Base-by-base conservation (phyloP, 2,888 invertebrate species). In the Conomelus anceps region DNA sequence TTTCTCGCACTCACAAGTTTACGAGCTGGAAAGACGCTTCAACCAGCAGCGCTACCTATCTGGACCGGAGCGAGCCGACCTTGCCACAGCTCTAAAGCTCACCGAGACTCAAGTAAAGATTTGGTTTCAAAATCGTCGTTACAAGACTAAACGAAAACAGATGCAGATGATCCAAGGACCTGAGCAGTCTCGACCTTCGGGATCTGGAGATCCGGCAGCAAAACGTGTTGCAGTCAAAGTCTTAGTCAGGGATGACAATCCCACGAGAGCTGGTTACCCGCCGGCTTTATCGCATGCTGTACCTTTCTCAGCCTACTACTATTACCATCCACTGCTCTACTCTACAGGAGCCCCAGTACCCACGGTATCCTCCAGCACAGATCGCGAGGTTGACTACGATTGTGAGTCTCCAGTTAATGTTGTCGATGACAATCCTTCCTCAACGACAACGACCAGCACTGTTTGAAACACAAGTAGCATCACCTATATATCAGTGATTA, bases 121-220 rank as follows among this genome's bases (percentile, higher is more conserved):
- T 93, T 99, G 99, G 99, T 99, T 99, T 95, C 99, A 99, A 95
- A 99, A 99, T 94, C 99, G 99, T 94, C 97, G 99, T 92, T 99
- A 99, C 95, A 99, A 99, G 94, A 98, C 98, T 94, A 99, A 99
- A 23, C 24, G 86, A n/a, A 86, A 86, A 29, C 63, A 63, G 63
- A 63, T 63, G 63, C 63, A 63, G 63, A 20, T 63, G 63, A 63
- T 63, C 63, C 63, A 63, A n/a, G 63, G 63, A 1, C 63, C 63
- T 20, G 63, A 63, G 3, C 63, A 20, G 63, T n/a, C 63, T 20
- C 63, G 63, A n/a, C n/a, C n/a, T n/a, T n/a, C 63, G n/a, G n/a
- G 4, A 20, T 3, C 63, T 20, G 17, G 17, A 0, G 86, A 86
- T 23, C n/a, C 86, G 1, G 24, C 22, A 17, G 86, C 23, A 9